Conservation (phyloP, 2,113 vertebrate species). For the Bostrychus sinensis region DNA sequence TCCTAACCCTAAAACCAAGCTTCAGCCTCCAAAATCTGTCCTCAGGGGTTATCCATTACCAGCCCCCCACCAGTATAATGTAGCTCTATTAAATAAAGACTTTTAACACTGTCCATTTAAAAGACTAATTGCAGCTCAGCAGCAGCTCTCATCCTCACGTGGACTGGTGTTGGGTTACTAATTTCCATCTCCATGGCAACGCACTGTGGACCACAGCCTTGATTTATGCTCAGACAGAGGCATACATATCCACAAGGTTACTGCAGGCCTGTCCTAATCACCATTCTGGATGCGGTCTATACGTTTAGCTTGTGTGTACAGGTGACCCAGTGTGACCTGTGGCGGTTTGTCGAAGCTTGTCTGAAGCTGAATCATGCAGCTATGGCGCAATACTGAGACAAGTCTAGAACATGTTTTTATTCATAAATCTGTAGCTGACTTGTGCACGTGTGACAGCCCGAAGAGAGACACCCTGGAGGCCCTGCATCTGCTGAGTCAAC, state of each 20-base stretch:
- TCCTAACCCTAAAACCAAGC: no score
- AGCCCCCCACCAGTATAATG: neutral
- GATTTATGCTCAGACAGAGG: slow-evolving; percentile 33
- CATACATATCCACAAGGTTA: slow-evolving; percentile 44
- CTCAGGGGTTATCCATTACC: neutral
- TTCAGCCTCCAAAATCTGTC: neutral
- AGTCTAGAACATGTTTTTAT: neutral
- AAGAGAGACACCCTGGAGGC: neutral
- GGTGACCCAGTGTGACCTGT: neutral
- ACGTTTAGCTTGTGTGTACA: neutral
- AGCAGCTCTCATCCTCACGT: slow-evolving; percentile 14
- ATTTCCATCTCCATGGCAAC: slow-evolving; percentile 45
- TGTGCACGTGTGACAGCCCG: neutral
- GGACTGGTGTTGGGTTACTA: slow-evolving; percentile 29
- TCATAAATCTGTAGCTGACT: neutral
- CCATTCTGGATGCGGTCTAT: neutral
- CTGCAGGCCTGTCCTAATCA: slow-evolving; percentile 32
- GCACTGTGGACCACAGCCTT: slow-evolving; percentile 7
- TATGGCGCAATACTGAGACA: no score
- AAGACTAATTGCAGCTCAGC: slow-evolving; percentile 1
- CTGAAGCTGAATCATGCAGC: neutral
- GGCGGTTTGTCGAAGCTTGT: neutral
- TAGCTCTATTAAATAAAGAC: neutral
- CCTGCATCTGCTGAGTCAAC: neutral
- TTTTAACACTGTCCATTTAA: slow-evolving; percentile 3